Conservation (phyloP, 2,113 vertebrate species). For the Azemiops feae region DNA sequence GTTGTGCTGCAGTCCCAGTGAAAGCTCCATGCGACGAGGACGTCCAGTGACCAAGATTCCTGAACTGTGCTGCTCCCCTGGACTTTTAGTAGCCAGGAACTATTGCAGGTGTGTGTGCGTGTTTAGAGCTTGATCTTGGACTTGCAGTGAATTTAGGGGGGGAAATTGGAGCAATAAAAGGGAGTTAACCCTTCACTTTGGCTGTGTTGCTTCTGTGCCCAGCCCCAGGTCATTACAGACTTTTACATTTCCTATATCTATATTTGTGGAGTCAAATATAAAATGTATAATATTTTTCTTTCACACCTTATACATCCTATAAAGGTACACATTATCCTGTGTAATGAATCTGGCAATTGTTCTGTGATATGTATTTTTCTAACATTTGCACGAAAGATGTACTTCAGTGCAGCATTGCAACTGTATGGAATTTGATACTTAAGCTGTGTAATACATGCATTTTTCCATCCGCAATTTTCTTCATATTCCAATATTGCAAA, state of each 20-base stretch:
- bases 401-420: slow-evolving; percentile 56
- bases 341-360: slow-evolving; percentile 52
- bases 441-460: slow-evolving; percentile 41
- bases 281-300: slow-evolving; percentile 18
- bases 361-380: slow-evolving; percentile 60
- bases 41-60: too few species aligned
- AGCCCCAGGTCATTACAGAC: too few species aligned
- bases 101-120: too few species aligned
- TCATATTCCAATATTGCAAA: slow-evolving; percentile 30
- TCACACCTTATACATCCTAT: not conserved
- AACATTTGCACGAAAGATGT: slow-evolving; percentile 49
- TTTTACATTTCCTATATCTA: not conserved
- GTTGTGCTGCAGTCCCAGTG: too few species aligned
- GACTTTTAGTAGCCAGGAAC: too few species aligned
- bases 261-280: slow-evolving; percentile 49
- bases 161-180: too few species aligned
- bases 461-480: slow-evolving; percentile 25
- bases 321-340: not conserved
- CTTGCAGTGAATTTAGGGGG: too few species aligned
- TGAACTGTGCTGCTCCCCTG: too few species aligned
- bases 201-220: too few species aligned
- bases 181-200: too few species aligned
- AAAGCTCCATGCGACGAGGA: too few species aligned
- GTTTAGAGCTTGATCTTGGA: too few species aligned
- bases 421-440: slow-evolving; percentile 49